Base-by-base conservation (phyloP, 2,797 vertebrate genomes). In the Pyrocephalus nanus region DNA sequence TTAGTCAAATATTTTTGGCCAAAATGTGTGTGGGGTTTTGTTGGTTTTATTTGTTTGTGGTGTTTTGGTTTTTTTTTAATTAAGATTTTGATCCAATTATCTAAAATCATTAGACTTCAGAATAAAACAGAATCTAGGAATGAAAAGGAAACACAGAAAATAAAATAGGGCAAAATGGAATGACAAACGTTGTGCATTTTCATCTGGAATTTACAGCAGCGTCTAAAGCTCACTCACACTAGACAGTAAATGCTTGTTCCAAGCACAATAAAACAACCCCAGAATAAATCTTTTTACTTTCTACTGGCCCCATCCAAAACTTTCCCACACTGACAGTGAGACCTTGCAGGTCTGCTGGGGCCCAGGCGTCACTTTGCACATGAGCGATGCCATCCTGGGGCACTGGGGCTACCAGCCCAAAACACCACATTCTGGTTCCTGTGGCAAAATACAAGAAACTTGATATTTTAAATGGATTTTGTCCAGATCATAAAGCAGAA, bases 351-450 rank as follows among this genome's bases (percentile, higher is more conserved):
- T 61, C 73, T 78, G 47, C 13, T 9, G 42, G 25, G 47, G n/a
- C 43, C 18, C 4, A 22, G 40, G 42, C 0, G 2, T 21, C 38
- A 29, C 90, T 80, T 34, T 9, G 15, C 64, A 20, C 48, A 12
- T 2, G 12, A 82, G 64, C 6, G 22, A 6, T 7, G 11, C 15
- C 20, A 17, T 40, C 50, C 32, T 0, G 0, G 29, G 48, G 40
- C 48, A 62, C 2, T 18, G 26, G 42, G 69, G 60, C 23, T 65
- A 45, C 73, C 83, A 87, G 78, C 55, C 51, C 45, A 34, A 65
- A 50, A 27, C 64, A 61, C 25, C 36, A 11, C 7, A 3, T 47
- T 20, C 88, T 47, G 27, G 11, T 25, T 81, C 36, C 54, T 15
- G 32, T 3, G 19, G 61, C 27, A 94, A 79, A 92, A 62, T 7